These are phyloP conservation scores for Xenus cinereus DNA, from an alignment of 2,113 vertebrate species.

Conservation along the genomic window DNA sequence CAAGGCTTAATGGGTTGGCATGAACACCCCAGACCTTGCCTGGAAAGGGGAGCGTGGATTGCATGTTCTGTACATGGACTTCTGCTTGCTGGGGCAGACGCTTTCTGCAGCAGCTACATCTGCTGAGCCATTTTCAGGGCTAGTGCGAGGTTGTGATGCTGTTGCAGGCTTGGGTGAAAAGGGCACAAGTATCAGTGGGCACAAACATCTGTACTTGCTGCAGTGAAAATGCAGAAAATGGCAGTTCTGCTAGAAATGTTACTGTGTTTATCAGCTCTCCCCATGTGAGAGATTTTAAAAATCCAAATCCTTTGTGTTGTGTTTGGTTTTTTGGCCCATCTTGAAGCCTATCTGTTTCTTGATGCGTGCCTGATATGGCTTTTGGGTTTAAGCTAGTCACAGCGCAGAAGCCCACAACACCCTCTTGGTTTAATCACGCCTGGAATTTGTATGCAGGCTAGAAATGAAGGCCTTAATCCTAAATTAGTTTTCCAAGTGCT, in stretches of 20 bases:
- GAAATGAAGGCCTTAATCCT: background rate
- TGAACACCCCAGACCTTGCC: background rate
- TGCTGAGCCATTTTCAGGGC: background rate
- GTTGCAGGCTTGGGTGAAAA: background rate
- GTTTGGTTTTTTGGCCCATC: background rate
- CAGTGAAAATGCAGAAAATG: background rate
- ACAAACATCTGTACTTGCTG: background rate
- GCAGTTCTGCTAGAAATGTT: background rate
- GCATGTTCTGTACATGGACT: background rate
- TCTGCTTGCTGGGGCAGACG: fast-evolving
- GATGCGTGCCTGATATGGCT: fast-evolving
- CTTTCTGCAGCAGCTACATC: background rate
- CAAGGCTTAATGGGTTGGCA: background rate
- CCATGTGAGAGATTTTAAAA: background rate
- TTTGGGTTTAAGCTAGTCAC: background rate
- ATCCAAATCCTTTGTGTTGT: background rate
- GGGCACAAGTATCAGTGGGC: background rate
- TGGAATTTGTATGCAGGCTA: background rate
- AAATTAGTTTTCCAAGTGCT: background rate
- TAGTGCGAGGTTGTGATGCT: background rate
- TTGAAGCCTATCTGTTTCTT: background rate
- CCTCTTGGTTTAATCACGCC: background rate
- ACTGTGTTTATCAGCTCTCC: background rate
- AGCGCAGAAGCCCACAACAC: background rate
- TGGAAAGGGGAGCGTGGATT: background rate